These are phyloP conservation scores for Torymus tubicola DNA, from an alignment of 2,888 invertebrate species.

Conservation along the genomic window DNA sequence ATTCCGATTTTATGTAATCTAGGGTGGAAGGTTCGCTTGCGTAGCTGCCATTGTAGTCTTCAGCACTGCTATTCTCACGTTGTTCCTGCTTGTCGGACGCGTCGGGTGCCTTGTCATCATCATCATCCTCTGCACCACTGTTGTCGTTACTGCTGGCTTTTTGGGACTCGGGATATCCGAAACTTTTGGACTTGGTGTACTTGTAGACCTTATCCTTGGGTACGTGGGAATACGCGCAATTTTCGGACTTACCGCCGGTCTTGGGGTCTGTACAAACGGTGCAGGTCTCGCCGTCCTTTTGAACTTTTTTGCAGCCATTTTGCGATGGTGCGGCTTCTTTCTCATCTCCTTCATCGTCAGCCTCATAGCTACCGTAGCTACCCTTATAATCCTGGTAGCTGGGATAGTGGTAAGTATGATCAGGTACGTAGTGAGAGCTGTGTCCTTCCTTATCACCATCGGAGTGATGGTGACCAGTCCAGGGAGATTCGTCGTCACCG, in stretches of 20 bases:
- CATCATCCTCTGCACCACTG: constrained; percentile 18
- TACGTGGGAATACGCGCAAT: constrained; percentile 79
- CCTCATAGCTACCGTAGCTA: constrained; percentile 32
- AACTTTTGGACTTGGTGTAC: constrained; percentile 69
- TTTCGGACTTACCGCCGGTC: constrained; percentile 79
- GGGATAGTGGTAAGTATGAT: constrained; percentile 46
- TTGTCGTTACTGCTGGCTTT: not conserved
- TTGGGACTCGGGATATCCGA: constrained; percentile 63
- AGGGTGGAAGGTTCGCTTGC: constrained; percentile 36
- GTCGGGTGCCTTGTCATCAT: constrained; percentile 34
- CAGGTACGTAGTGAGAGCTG: constrained; percentile 38
- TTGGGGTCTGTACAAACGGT: constrained; percentile 79
- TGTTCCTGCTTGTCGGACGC: constrained; percentile 54
- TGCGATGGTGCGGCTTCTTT: not conserved
- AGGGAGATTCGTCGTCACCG: not conserved
- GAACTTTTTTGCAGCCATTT: constrained; percentile 63
- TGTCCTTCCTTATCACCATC: constrained; percentile 43
- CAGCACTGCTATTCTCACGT: constrained; percentile 51
- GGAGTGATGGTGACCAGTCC: not conserved
- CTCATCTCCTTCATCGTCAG: constrained; percentile 17
- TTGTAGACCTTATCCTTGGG: constrained; percentile 73
- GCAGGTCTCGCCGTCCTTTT: constrained; percentile 77
- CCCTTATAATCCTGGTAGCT: constrained; percentile 35
- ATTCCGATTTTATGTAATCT: constrained; percentile 78
- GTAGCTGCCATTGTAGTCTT: constrained; percentile 41